Evolutionary conservation across 2,113 vertebrate genomes (phyloP).

Genomic region (Nothocercus julius): DNA sequence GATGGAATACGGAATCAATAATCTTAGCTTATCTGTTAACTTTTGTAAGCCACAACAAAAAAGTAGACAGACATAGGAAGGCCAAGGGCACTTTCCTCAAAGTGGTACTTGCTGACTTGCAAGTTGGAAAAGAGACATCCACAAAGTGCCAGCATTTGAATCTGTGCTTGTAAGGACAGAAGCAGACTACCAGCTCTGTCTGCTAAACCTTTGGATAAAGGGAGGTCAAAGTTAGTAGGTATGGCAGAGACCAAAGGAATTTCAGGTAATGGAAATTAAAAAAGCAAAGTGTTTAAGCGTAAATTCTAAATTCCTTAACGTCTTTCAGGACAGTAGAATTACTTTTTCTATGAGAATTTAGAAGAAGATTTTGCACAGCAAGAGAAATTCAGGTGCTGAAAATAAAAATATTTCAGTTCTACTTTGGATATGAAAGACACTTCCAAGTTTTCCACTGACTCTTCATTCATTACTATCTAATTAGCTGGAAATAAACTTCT

Average conservation of each 20-base stretch:
- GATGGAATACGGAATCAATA: background rate
- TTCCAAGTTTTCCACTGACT: background rate
- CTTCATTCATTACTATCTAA: background rate
- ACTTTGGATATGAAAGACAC: background rate
- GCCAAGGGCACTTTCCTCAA: background rate
- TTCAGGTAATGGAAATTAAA: background rate
- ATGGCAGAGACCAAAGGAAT: background rate
- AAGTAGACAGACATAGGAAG: background rate
- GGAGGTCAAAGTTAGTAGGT: background rate
- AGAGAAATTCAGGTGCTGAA: background rate
- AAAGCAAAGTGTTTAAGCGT: background rate
- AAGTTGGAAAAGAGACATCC: background rate
- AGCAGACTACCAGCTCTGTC: background rate
- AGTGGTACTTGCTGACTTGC: background rate
- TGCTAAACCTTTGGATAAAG: background rate
- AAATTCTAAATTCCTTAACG: background rate
- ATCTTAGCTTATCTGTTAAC: background rate
- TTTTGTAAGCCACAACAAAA: background rate
- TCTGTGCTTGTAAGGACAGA: background rate
- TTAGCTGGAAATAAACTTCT: background rate
- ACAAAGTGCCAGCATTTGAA: background rate
- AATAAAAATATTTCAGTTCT: background rate
- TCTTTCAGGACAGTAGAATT: background rate
- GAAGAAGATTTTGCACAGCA: background rate
- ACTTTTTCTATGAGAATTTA: background rate